Evolutionary conservation across 2,888 invertebrate species (phyloP), one percentile per base, ranked within the genome.

Genomic region (Cyclophora albipunctata): DNA sequence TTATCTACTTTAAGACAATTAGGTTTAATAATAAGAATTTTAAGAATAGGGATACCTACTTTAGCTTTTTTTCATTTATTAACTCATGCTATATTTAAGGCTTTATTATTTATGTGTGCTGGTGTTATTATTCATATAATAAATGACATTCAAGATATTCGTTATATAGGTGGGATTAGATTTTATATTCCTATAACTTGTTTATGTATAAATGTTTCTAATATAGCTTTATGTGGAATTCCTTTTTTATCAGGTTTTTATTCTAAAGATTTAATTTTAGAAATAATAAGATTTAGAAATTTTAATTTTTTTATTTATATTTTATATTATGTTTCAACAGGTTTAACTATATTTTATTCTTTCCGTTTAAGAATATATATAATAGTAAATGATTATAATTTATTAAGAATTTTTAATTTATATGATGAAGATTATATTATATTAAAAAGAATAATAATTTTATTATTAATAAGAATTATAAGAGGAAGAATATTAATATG

Each of bases 61-160:
- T 84, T 93, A 67, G 89, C 91, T 63, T 93, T 92, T 90, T 93
- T 93, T 90, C 93, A 94, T 90, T 78, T 93, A 71, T 80, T 93
- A 72, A 91, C 89, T 59, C 93, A 94, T 90, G 93, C 93, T 55
- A 88, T 94, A 81, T 94, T 94, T 92, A 94, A 94, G 59, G 92
- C 93, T 62, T 86, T 93, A 78, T 86, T 93, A 76, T 93, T 94
- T 91, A 89, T 94, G 69, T 92, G 93, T 89, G 91, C 92, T 0
- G 94, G 94, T 0, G 79, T 89, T 48, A 84, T 93, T 81, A 93
- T 94, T 90, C 92, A 93, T 87, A 86, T 85, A 73, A 86, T 90
- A 73, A 76, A 71, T 62, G 89, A 91, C 84, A 85, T 69, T 67
- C 93, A 94, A 75, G 93, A 93, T 91, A 91, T 93, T 89, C 93